Conservation (phyloP, 2,113 vertebrate species). For the Channa argus region DNA sequence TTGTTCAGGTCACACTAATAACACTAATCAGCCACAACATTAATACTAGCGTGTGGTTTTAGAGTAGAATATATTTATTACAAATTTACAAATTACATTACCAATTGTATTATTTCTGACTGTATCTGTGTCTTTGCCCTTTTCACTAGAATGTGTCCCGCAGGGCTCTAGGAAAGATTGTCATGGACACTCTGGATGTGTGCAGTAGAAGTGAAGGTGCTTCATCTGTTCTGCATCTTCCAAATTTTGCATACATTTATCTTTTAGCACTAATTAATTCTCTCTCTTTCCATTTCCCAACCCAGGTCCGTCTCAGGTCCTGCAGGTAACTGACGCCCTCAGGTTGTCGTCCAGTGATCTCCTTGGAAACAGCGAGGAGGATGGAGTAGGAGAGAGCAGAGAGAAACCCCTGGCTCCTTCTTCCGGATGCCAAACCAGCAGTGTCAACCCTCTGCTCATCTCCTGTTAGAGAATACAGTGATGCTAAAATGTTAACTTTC, state of each 20-base stretch:
- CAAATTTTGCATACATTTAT: not conserved
- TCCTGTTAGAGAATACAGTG: slow-evolving; percentile 57
- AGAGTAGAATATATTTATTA: too few species aligned
- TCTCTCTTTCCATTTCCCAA: not conserved
- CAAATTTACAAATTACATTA: too few species aligned
- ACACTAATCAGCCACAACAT: too few species aligned
- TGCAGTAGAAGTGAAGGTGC: slow-evolving; percentile 66
- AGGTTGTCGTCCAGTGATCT: slow-evolving; percentile 66
- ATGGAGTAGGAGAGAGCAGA: slow-evolving; percentile 21
- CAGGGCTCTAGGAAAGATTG: slow-evolving; percentile 71
- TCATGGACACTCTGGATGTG: slow-evolving; percentile 74
- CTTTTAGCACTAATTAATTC: not conserved
- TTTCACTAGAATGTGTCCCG: slow-evolving; percentile 69
- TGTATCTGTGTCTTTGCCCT: not conserved
- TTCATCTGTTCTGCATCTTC: slow-evolving; percentile 13
- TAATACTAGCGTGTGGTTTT: too few species aligned
- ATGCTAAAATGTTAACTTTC: not conserved
- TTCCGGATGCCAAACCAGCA: slow-evolving; percentile 38
- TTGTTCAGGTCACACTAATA: not conserved
- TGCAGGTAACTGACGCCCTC: slow-evolving; percentile 71
- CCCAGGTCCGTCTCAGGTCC: slow-evolving; percentile 60
- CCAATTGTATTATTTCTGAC: too few species aligned
- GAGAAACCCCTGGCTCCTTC: slow-evolving; percentile 25
- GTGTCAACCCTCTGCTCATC: slow-evolving; percentile 70
- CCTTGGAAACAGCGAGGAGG: slow-evolving; percentile 30